Percentiles rank a stretch among this genome's conserved stretches.
Conservation (phyloP, 1,140 invertebrate genomes). For the Drosophila persimilis region DNA sequence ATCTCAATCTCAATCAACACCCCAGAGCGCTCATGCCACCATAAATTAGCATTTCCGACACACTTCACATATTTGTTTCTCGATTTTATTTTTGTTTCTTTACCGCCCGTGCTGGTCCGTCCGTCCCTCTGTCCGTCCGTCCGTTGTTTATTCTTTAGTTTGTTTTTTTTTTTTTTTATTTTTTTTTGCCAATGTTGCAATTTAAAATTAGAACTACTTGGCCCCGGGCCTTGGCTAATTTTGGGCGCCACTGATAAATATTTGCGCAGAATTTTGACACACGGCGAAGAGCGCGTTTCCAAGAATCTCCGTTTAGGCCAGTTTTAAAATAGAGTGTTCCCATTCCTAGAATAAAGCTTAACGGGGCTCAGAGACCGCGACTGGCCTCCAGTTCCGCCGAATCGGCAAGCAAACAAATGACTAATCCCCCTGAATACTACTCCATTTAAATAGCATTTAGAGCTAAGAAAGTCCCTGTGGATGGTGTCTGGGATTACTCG, state of each 20-base stretch:
- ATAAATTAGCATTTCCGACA: slow-evolving; percentile 59
- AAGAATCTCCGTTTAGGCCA: slow-evolving; percentile 1
- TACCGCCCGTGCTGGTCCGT: slow-evolving; percentile 3
- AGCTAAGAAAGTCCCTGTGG: too few relatives aligned
- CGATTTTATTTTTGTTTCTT: slow-evolving; percentile 23
- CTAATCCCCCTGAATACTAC: too few relatives aligned
- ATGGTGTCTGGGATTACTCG: too few relatives aligned
- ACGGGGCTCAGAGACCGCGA: neutral
- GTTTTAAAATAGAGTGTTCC: neutral
- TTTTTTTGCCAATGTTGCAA: slow-evolving; percentile 53
- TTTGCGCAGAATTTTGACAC: slow-evolving; percentile 59
- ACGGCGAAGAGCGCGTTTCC: slow-evolving; percentile 25
- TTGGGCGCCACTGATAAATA: slow-evolving; percentile 58
- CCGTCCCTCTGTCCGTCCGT: slow-evolving; percentile 16
- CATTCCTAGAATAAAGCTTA: slow-evolving; percentile 17
- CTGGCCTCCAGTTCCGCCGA: too few relatives aligned
- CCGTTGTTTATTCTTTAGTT: slow-evolving; percentile 27
- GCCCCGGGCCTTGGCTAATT: slow-evolving; percentile 13
- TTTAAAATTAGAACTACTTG: slow-evolving; percentile 61
- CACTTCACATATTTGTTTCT: slow-evolving; percentile 50
- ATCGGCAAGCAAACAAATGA: too few relatives aligned
- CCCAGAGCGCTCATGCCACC: slow-evolving; percentile 12
- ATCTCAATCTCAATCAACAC: slow-evolving; percentile 18
- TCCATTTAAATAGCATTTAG: too few relatives aligned
- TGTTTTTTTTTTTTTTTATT: neutral